Evolutionary conservation across 2,797 vertebrate species (phyloP).

Genomic region (Chelidonichthys spinosus): DNA sequence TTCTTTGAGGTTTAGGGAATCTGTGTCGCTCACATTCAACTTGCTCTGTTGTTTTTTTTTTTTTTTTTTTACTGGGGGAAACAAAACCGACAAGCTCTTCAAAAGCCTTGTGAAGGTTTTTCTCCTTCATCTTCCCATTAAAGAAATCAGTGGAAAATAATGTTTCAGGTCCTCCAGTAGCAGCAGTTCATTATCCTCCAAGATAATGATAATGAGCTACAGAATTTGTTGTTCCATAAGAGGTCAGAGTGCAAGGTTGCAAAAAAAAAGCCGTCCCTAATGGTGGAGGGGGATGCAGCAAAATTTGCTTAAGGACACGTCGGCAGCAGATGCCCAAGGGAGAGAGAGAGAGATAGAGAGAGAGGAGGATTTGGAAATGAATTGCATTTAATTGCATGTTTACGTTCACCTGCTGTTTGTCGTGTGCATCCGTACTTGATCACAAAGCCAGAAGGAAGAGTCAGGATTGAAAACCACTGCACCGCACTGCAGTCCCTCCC

Average conservation of each 20-base stretch:
- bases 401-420: constrained; percentile 57
- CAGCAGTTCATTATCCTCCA: constrained; percentile 3
- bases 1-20: constrained; percentile 79
- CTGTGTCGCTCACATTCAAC: constrained; percentile 69
- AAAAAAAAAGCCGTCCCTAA: constrained; percentile 3
- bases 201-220: background rate
- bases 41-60: constrained; percentile 64
- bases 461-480: constrained; percentile 49
- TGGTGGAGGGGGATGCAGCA: constrained; percentile 11
- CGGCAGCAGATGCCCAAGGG: constrained; percentile 14
- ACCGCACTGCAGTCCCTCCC: constrained; percentile 59
- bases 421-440: constrained; percentile 45
- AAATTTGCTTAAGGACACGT: constrained; percentile 41
- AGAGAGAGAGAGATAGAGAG: background rate
- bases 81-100: constrained; percentile 47
- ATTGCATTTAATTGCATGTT: constrained; percentile 60
- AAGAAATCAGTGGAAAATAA: constrained; percentile 29
- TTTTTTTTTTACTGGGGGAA: constrained; percentile 33
- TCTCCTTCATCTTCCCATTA: constrained; percentile 11
- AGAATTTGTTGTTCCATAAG: constrained; percentile 3
- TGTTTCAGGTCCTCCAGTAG: constrained; percentile 25
- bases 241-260: constrained; percentile 38
- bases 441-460: constrained; percentile 47
- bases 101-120: constrained; percentile 38
- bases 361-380: constrained; percentile 26